Evolutionary conservation across 35 echinoderm and acorn worm species (phyloP).

Genomic region (Lytechinus variegatus): DNA sequence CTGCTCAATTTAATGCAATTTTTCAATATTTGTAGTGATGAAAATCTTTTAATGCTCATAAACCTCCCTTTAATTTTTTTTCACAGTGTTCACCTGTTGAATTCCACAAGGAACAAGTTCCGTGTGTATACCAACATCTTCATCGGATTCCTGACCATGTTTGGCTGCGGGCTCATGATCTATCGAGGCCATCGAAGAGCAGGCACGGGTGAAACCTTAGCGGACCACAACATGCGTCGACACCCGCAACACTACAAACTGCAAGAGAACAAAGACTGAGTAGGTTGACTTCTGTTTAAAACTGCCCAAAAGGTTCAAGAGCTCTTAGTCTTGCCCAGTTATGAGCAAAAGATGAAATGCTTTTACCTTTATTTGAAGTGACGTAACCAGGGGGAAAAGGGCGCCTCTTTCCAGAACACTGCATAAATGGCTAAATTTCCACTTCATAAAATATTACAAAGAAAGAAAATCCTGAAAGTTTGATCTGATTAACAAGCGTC

Average conservation of each 20-base stretch:
- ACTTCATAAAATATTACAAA: too few relatives aligned
- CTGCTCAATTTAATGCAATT: too few relatives aligned
- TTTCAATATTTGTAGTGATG: too few relatives aligned
- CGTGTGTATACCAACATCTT: slow-evolving; percentile 49
- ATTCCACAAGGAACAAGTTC: slow-evolving; percentile 51
- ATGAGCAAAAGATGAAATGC: background rate
- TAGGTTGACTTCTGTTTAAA: background rate
- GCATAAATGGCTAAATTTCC: too few relatives aligned
- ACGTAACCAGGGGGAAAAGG: too few relatives aligned
- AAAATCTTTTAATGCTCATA: background rate
- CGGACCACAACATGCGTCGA: slow-evolving; percentile 36
- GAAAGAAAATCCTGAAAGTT: too few relatives aligned
- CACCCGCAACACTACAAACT: slow-evolving; percentile 29
- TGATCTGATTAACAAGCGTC: too few relatives aligned
- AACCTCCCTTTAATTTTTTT: background rate
- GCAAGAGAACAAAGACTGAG: background rate
- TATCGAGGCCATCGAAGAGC: slow-evolving; percentile 39
- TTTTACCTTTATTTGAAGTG: background rate
- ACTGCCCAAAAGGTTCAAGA: background rate
- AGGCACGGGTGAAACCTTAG: slow-evolving; percentile 30
- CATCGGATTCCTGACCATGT: slow-evolving; percentile 31
- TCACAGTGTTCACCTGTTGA: slow-evolving; percentile 28
- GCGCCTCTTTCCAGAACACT: too few relatives aligned
- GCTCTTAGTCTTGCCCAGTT: background rate
- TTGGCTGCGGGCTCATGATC: slow-evolving; percentile 47